Base-by-base conservation (phyloP, 1,140 invertebrate genomes). In the Elymnias hypermnestra region DNA sequence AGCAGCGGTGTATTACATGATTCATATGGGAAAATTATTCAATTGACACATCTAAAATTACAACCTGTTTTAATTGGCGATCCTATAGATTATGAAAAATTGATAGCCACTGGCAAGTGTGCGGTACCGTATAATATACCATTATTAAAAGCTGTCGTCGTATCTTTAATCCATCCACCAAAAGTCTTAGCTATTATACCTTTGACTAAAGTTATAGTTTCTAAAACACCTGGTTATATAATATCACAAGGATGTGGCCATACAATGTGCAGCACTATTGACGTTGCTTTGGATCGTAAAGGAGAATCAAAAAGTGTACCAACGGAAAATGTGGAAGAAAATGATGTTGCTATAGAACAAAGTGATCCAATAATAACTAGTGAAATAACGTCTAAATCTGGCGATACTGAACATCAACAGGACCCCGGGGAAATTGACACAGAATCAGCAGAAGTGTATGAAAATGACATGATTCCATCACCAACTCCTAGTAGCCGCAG, bases 101-200 rank as follows among this genome's bases (percentile, higher is more conserved):
- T 63, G 3, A 9, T 53, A 17, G 10, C 7, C 23, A 8, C 21
- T n/a, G 29, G 9, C 37, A 35, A 33, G 31, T 38, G 22, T 39
- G 19, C 31, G 2, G 29, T 53, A 10, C 50, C 55, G 13, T 14
- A 42, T 6, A 35, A 60, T 37, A 23, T 57, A 15, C 45, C 62
- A 1, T 68, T 58, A 40, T 14, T 67, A 9, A 53, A 72, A 53
- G 48, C 53, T 2, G 25, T 74, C 22, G 33, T 69, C n/a, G 23
- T 71, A 6, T 55, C 48, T 13, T 22, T 48, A 6, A 26, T 39
- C 3, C 13, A 51, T 29, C 61, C 60, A 7, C 54, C 57, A 25
- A 63, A 26, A 36, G 39, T 64, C 26, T 53, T 65, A 28, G 74
- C 65, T 0, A 53, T 73, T 5, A 53, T 75, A 26, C 67, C 67